Evolutionary conservation across 1,140 invertebrate genomes (phyloP).

Genomic region (Rhynchophorus ferrugineus): DNA sequence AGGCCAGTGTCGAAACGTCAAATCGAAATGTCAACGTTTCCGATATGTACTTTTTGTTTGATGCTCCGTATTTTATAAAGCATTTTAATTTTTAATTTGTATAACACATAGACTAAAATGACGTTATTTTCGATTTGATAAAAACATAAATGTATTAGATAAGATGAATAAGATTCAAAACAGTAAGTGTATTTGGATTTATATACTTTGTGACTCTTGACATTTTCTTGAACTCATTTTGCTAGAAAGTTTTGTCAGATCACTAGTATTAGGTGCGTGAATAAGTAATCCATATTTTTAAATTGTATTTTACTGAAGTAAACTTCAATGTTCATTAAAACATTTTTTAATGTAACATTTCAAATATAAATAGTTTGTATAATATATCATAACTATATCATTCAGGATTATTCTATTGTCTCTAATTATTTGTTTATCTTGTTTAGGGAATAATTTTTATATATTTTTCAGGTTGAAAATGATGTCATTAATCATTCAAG

Average conservation of each 20-base stretch:
- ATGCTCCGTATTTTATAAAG: neutral
- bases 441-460: no score
- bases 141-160: neutral
- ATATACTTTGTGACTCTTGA: conserved; percentile 4
- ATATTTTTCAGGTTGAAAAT: no score
- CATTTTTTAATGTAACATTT: no score
- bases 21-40: no score
- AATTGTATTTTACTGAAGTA: neutral
- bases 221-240: conserved; percentile 1
- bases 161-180: conserved; percentile 17
- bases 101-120: conserved; percentile 11
- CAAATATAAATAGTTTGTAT: no score
- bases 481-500: no score
- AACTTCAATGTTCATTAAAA: no score
- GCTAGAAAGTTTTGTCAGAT: conserved; percentile 1
- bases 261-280: neutral
- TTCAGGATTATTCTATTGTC: no score
- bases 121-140: conserved; percentile 7
- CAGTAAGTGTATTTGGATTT: conserved; percentile 11
- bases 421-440: no score
- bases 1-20: no score
- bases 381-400: no score
- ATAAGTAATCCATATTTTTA: neutral
- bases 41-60: neutral
- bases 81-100: neutral